Base-by-base conservation (phyloP, 2,888 invertebrate genomes). In the Mythimna pallens region DNA sequence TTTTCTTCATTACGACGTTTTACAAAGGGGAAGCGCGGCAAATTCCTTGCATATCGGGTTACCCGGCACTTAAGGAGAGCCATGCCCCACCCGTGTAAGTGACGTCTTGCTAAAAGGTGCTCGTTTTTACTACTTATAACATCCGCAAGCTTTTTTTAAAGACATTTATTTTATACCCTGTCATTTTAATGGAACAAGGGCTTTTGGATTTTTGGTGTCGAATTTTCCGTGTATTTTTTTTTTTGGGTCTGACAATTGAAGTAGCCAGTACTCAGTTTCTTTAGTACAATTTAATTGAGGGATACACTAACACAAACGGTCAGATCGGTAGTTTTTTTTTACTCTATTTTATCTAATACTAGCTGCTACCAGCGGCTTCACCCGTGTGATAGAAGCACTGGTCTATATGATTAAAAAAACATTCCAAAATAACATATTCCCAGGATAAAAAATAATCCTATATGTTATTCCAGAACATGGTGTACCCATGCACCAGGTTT, bases 1-100 rank as follows among this genome's bases (percentile, higher is more conserved):
- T 84, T 70, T 73, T 73, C 64, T 72, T 74, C 78, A 78, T 83
- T 74, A 69, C 55, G 64, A 63, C 70, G 62, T 69, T 80, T 75
- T 73, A 76, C 74, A 80, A 80, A 82, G 73, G 69, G 70, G 75
- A 76, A 79, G 65, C 69, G 76, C 73, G 73, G 68, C 64, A 70
- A 81, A 81, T 84, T 84, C 79, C 76, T 72, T 70, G 74, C 79
- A 80, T 86, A 86, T 86, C 84, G 64, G 72, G 85, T 86, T 86
- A 86, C 86, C 65, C 65, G 79, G 86, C 89, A 89, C 89, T 90
- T 87, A 89, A 83, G 86, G 72, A 83, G 83, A 83, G 81, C 81
- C 81, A 78, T 80, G 81, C 82, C 76, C 75, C 78, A 70, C 82
- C 71, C 81, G 77, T 78, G 81, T 77, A 80, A 80, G 78, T 79